Base-by-base conservation (phyloP, 2,888 invertebrate species). In the Chloroclysta siterata region DNA sequence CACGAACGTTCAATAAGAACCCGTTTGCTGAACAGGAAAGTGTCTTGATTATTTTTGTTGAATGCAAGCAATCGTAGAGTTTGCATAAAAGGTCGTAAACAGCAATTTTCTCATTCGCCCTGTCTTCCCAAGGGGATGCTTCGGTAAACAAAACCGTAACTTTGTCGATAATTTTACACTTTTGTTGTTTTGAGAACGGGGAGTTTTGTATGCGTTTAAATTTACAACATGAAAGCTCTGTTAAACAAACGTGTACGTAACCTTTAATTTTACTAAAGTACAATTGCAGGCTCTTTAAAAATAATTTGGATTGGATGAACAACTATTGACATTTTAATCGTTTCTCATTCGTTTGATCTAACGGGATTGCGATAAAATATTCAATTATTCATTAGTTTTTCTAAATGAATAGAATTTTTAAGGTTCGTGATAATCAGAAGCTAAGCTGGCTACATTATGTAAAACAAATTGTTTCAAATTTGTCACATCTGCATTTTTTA, bases 61-160 rank as follows among this genome's bases (percentile, higher is more conserved):
- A 48, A 33, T 53, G 51, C 54, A 63, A 63, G 54, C 54, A 63
- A 58, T 60, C 33, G 51, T 46, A 57, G 53, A 56, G 54, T 63
- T 60, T 63, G 47, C 55, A 55, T 60, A 60, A 50, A 56, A 70
- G 71, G 65, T 68, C 70, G 69, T 66, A 72, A 76, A 75, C 57
- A 70, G 63, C 67, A 68, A 73, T 72, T 73, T 73, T 76, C 74
- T 66, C 68, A 72, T 71, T 65, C 70, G 63, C 70, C 46, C 39
- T 56, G 63, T 71, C 70, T 71, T 72, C 74, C 71, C 77, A 28
- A 54, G 64, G 75, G 74, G 75, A 73, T 71, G 70, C 71, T 76
- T 74, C 65, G 67, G 79, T 83, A 84, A 86, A 86, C 86, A 85
- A 80, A 83, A 79, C 78, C 77, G 76, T 80, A 83, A 84, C 80